phyloP scores from a whole-genome alignment of 53 echinoderm and acorn worm species.

The Arbacia lixula region DNA sequence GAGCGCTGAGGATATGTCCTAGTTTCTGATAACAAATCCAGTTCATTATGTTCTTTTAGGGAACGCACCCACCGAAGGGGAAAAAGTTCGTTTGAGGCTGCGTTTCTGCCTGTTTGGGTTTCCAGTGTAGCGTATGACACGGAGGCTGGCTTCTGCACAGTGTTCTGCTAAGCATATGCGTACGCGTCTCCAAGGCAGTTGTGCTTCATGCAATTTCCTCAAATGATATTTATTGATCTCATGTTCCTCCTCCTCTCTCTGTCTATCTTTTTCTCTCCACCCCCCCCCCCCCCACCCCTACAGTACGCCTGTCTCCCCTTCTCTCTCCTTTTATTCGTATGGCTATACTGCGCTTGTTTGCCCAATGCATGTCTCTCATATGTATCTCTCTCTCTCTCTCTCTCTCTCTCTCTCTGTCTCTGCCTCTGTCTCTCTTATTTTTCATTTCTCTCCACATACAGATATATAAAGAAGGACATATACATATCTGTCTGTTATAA shows the following conservation, averaged over 20 bases:
- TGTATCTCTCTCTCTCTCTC: not conserved
- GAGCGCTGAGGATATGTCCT: too few relatives aligned
- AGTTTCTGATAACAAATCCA: too few relatives aligned
- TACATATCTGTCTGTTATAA: too few relatives aligned
- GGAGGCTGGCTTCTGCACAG: too few relatives aligned
- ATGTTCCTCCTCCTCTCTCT: not conserved
- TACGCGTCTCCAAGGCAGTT: slow-evolving; percentile 11
- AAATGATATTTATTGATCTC: slow-evolving; percentile 46
- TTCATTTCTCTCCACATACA: not conserved
- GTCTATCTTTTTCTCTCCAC: too few relatives aligned
- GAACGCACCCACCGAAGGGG: too few relatives aligned
- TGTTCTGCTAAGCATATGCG: slow-evolving; percentile 11
- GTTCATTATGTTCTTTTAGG: too few relatives aligned
- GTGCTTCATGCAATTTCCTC: slow-evolving; percentile 23
- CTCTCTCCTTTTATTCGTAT: not conserved
- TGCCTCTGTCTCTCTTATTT: not conserved
- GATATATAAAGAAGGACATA: too few relatives aligned
- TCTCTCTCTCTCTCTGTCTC: not conserved
- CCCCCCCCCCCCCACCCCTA: not conserved
- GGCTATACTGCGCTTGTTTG: not conserved
- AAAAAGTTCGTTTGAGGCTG: not conserved
- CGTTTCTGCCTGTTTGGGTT: slow-evolving; percentile 6
- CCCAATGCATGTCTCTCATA: not conserved
- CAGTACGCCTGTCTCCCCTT: not conserved
- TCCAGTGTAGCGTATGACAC: slow-evolving; percentile 2